Evolutionary conservation across 1,140 invertebrate species (phyloP).

Genomic region (Dreissena polymorpha): DNA sequence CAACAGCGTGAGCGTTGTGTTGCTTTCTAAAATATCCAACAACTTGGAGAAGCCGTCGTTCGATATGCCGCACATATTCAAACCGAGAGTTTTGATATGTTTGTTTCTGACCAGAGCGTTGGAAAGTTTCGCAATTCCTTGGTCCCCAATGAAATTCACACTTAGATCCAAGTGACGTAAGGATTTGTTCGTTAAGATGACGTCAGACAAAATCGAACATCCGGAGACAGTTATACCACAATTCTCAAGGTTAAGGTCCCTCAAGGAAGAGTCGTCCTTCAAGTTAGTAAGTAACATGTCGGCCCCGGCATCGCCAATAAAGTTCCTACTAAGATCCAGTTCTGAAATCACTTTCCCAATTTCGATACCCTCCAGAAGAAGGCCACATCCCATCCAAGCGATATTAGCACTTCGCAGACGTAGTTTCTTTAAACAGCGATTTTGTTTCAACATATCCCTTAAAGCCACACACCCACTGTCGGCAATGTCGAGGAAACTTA

Average conservation of each 20-base stretch:
- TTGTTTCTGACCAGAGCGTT: constrained; percentile 72
- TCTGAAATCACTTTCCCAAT: constrained; percentile 66
- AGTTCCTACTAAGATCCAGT: constrained; percentile 73
- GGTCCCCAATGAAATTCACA: constrained; percentile 74
- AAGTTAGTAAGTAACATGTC: constrained; percentile 71
- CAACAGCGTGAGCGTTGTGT: constrained; percentile 67
- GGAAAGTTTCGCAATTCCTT: constrained; percentile 70
- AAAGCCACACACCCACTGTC: constrained; percentile 69
- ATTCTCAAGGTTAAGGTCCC: constrained; percentile 75
- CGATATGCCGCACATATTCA: constrained; percentile 78
- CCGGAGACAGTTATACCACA: constrained; percentile 73
- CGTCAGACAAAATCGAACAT: constrained; percentile 68
- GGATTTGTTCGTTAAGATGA: constrained; percentile 70
- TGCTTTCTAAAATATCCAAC: constrained; percentile 73
- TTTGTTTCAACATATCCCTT: constrained; percentile 71
- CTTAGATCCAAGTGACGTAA: constrained; percentile 73
- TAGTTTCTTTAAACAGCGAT: constrained; percentile 70
- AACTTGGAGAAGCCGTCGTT: constrained; percentile 76
- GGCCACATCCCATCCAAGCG: constrained; percentile 70
- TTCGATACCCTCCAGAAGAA: constrained; percentile 68
- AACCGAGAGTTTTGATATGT: constrained; percentile 71
- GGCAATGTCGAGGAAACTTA: constrained; percentile 74
- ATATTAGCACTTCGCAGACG: constrained; percentile 72
- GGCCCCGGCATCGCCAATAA: constrained; percentile 69
- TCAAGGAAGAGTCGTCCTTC: constrained; percentile 64